These are phyloP conservation scores for Dicentrarchus labrax DNA, from an alignment of 2,113 vertebrate genomes.

Conservation along the genomic window DNA sequence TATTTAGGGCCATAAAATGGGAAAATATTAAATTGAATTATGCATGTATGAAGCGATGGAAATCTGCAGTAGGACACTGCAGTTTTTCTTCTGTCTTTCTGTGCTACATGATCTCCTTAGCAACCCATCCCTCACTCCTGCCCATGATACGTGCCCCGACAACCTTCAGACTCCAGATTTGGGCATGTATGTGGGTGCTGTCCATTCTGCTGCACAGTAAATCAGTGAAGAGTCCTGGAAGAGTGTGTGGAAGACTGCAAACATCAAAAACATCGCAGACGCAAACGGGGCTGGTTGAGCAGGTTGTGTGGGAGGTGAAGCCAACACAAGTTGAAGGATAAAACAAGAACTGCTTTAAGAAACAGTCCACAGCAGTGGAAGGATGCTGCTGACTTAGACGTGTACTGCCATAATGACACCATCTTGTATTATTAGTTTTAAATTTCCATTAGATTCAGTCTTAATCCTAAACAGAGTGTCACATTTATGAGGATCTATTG, in stretches of 20 bases:
- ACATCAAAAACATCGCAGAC: conserved; percentile 55
- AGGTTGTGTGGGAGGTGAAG: conserved; percentile 67
- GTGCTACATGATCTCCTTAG: conserved; percentile 56
- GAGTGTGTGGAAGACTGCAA: conserved; percentile 25
- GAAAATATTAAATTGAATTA: conserved; percentile 78
- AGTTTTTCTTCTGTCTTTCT: conserved; percentile 49
- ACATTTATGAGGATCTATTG: too few relatives aligned
- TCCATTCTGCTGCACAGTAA: conserved; percentile 16
- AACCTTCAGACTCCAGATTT: conserved; percentile 49
- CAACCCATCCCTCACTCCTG: conserved; percentile 18
- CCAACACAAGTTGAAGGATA: conserved; percentile 47
- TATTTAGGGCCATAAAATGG: conserved; percentile 74
- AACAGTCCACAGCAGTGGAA: conserved; percentile 13
- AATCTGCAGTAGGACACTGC: conserved; percentile 69
- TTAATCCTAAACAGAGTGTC: too few relatives aligned
- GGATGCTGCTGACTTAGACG: background rate
- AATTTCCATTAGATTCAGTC: background rate
- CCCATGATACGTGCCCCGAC: background rate
- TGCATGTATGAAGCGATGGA: conserved; percentile 72
- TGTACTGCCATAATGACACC: background rate
- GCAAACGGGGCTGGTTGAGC: conserved; percentile 46
- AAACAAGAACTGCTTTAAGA: conserved; percentile 59
- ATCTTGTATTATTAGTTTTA: background rate
- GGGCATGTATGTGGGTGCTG: conserved; percentile 45
- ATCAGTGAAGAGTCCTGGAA: conserved; percentile 42